Evolutionary conservation across 2,888 invertebrate genomes (phyloP), one percentile per base, ranked within the genome.

Genomic region (Spisula solida): DNA sequence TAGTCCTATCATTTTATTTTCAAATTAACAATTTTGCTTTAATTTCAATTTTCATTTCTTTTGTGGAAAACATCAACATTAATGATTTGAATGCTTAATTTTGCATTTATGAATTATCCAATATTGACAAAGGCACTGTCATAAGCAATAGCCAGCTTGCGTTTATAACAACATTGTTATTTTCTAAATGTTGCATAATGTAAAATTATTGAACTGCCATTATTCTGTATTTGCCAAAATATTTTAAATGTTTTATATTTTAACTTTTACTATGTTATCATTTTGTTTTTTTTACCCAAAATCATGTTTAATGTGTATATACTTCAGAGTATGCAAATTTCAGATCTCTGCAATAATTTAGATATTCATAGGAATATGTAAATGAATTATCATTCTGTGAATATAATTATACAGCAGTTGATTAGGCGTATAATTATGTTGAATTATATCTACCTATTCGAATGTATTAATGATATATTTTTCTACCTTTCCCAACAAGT

Each of bases 61-160:
- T n/a, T n/a, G n/a, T n/a, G n/a, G n/a, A n/a, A n/a, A n/a, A n/a
- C n/a, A n/a, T n/a, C n/a, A n/a, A n/a, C n/a, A n/a, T n/a, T n/a
- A n/a, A n/a, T n/a, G n/a, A n/a, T n/a, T 51, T 51, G 51, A 51
- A 51, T 51, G 12, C 12, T 51, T 10, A 16, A 51, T 75, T 75
- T 16, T 25, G 16, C 75, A 75, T 29, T 29, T 31, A 16, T 34
- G 16, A 31, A 75, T 75, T 18, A 34, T 75, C 29, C 25, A n/a
- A n/a, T 41, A 41, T 29, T 83, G 83, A 83, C 83, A 83, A 83
- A 83, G 83, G 83, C 83, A 83, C 1, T 14, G 47, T 29, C 25
- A 20, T 47, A 25, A 70, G 16, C 47, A 47, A 75, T 75, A 31
- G 83, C 83, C 75, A 83, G 83, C 83, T 83, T 75, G 12, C n/a